Evolutionary conservation across 2,113 vertebrate species (phyloP).

Genomic region (Chamaetylas fuelleborni): DNA sequence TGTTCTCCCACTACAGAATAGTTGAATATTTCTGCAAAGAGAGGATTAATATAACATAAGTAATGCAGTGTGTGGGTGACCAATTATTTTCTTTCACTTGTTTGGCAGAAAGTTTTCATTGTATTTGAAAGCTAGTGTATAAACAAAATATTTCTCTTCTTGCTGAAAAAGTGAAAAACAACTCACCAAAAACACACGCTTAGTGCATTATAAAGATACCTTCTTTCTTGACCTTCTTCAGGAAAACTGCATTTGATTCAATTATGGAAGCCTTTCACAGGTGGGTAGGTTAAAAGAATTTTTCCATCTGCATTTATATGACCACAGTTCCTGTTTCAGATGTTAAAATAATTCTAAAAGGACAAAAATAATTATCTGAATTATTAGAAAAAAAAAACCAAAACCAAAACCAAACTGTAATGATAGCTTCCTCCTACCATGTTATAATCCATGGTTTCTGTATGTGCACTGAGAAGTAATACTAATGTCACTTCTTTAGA

Average conservation of each 20-base stretch:
- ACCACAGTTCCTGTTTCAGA: neutral
- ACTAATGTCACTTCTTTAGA: neutral
- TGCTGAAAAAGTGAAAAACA: neutral
- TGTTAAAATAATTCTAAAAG: neutral
- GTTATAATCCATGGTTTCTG: neutral
- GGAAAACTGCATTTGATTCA: neutral
- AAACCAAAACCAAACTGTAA: neutral
- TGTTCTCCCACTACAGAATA: neutral
- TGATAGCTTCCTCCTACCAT: neutral
- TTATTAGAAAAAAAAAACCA: neutral
- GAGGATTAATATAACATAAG: neutral
- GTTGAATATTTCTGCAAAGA: neutral
- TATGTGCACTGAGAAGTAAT: neutral
- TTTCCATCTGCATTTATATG: neutral
- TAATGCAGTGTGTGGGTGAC: neutral
- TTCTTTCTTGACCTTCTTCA: neutral
- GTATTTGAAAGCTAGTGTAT: neutral
- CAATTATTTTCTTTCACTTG: neutral
- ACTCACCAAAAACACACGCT: accelerated
- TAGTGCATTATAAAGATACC: neutral
- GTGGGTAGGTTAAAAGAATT: neutral
- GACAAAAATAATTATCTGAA: neutral
- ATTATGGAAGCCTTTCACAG: neutral
- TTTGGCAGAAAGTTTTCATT: neutral
- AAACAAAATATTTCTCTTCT: neutral